Evolutionary conservation across 2,113 vertebrate genomes (phyloP).

Genomic region (Hippocampus zosterae): DNA sequence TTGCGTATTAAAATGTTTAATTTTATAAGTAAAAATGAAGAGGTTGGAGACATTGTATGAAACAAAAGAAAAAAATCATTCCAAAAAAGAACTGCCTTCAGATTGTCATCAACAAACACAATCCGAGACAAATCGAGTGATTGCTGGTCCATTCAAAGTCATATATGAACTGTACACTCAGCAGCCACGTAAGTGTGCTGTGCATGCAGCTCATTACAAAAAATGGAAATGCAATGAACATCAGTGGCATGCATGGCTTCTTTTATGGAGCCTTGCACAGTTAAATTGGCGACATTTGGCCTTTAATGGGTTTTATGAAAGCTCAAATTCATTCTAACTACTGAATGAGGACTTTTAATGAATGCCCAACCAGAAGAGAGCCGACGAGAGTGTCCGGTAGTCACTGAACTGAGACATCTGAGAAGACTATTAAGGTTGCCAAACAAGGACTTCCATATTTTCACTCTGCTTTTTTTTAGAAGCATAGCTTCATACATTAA

Average conservation of each 20-base stretch:
- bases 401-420: slow-evolving; percentile 63
- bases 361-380: slow-evolving; percentile 60
- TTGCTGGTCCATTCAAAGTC: slow-evolving; percentile 43
- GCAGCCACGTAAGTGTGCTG: slow-evolving; percentile 22
- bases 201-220: slow-evolving; percentile 53
- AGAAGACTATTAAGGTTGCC: slow-evolving; percentile 63
- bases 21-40: background rate
- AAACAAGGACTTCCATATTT: slow-evolving; percentile 53
- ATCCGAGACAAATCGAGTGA: slow-evolving; percentile 29
- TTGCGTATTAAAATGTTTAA: background rate
- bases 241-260: slow-evolving; percentile 66
- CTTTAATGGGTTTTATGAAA: slow-evolving; percentile 69
- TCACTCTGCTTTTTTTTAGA: slow-evolving; percentile 49
- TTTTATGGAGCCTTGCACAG: slow-evolving; percentile 63
- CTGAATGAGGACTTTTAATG: slow-evolving; percentile 72
- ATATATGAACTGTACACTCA: slow-evolving; percentile 19
- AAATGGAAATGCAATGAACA: slow-evolving; percentile 63
- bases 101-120: slow-evolving; percentile 19
- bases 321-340: slow-evolving; percentile 66
- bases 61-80: background rate
- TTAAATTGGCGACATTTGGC: slow-evolving; percentile 71
- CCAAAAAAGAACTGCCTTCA: slow-evolving; percentile 24
- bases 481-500: slow-evolving; percentile 18
- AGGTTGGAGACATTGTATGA: background rate
- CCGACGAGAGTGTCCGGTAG: slow-evolving; percentile 50